A percentile compares a stretch with the other conserved stretches of the same genome.
phyloP scores from a whole-genome alignment of 2,888 invertebrate species.

The Orthonychiurus folsomi region DNA sequence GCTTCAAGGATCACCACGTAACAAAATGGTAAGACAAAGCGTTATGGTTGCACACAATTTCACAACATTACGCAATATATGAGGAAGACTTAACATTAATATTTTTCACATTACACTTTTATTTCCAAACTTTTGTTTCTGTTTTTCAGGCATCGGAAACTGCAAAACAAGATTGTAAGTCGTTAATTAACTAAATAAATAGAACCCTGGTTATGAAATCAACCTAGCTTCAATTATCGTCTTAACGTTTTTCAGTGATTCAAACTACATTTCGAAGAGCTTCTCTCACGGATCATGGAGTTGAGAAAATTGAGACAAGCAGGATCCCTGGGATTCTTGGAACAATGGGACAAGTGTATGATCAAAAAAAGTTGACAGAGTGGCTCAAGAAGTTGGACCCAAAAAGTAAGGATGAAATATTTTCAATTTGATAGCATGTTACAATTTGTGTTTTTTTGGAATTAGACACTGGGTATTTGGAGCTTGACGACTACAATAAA shows the following conservation, averaged over 20 bases:
- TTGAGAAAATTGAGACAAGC: slow-evolving; percentile 7
- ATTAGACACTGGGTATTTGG: slow-evolving; percentile 6
- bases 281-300: slow-evolving; percentile 13
- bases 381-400: slow-evolving; percentile 11
- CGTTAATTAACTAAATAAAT: background rate
- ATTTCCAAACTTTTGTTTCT: background rate
- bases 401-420: slow-evolving; percentile 11
- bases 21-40: background rate
- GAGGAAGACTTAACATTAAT: background rate
- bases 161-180: slow-evolving; percentile 11
- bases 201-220: background rate
- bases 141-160: slow-evolving; percentile 9
- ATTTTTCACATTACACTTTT: background rate
- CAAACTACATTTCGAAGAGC: slow-evolving; percentile 9
- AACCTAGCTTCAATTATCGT: background rate
- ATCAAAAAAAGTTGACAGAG: slow-evolving; percentile 4
- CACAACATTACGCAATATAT: no score
- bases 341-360: slow-evolving; percentile 8
- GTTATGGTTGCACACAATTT: no score
- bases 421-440: background rate
- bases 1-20: background rate
- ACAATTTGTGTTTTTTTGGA: slow-evolving; percentile 3
- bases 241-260: slow-evolving; percentile 6
- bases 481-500: slow-evolving; percentile 6
- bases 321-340: slow-evolving; percentile 12